These are phyloP conservation scores for Sturnus vulgaris DNA, from an alignment of 2,113 vertebrate species.

Conservation along the genomic window DNA sequence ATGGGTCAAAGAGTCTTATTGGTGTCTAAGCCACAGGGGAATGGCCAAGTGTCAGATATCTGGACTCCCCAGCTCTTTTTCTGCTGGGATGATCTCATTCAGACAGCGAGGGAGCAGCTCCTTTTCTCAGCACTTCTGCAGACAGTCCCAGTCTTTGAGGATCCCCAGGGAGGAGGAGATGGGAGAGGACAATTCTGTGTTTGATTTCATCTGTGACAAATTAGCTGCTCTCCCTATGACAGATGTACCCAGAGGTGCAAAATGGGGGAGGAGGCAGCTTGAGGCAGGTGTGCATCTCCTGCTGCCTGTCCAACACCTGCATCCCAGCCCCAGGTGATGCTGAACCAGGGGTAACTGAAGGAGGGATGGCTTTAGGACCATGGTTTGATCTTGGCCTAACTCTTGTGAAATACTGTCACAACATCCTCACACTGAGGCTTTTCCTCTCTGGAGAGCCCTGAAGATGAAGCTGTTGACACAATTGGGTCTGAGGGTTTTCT, in stretches of 20 bases:
- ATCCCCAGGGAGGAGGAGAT: not conserved
- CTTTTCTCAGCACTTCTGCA: not conserved
- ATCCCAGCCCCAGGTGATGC: not conserved
- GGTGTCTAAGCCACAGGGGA: not conserved
- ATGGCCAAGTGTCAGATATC: not conserved
- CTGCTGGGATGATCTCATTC: not conserved
- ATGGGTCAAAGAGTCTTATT: rapidly evolving
- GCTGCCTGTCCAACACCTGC: not conserved
- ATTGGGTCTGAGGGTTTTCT: not conserved
- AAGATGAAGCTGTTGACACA: not conserved
- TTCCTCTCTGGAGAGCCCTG: not conserved
- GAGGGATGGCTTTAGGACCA: not conserved
- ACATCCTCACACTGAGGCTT: not conserved
- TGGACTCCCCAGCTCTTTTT: not conserved
- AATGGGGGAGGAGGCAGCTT: not conserved
- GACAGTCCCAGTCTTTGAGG: not conserved
- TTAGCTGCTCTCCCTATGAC: not conserved
- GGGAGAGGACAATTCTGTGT: not conserved
- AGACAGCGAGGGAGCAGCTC: not conserved
- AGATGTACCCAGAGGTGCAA: not conserved
- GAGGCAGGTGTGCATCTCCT: not conserved
- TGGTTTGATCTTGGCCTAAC: not conserved
- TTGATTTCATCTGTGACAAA: not conserved
- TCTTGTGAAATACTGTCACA: not conserved
- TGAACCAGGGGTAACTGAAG: not conserved